Evolutionary conservation across 37 sponge, comb jelly and placozoan species (phyloP), one percentile per base, ranked within the genome.

Genomic region (Hexactinellida sp.): DNA sequence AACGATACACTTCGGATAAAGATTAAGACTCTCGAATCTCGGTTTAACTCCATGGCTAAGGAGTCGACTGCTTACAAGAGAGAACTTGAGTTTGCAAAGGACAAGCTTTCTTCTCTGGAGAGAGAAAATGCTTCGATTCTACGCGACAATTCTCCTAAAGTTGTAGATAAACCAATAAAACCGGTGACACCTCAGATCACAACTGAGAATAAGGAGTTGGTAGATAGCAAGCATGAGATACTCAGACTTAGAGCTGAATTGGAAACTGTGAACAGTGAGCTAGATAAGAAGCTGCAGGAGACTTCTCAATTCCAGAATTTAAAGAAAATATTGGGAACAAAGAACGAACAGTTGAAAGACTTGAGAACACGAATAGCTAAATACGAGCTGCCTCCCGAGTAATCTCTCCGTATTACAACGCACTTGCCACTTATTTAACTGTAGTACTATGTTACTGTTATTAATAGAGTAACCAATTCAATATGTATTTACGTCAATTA

Each of bases 231-330:
- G 37, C 89, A 91, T 34, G 88, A 92, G 30, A 82, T 96, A 0
- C 88, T 92, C 30, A 89, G 83, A 39, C 90, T 93, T 3, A 89
- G 84, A 38, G 87, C 90, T 82, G 94, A 96, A 39, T 86, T 96
- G 36, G 90, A 93, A 30, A 55, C 71, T 86, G 37, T 24, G 32
- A 0, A 37, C 19, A 82, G 92, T 85, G 98, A 97, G 54, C 82
- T 97, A 85, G 93, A 93, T 36, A 91, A 89, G 88, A 94, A 94
- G 55, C 91, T 97, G 39, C 84, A 63, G 47, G 92, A 92, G 25
- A 97, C 94, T 23, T 83, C 92, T 36, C 95, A 94, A 87, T 97
- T 89, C 82, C 39, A 86, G 39, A 97, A 94, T 82, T 76, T 97
- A 88, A 93, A 84, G 87, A 94, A 92, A 37, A 93, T 97, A 91